Evolutionary conservation across 2,888 invertebrate genomes (phyloP).

Genomic region (Acanthosepion pharaonis): DNA sequence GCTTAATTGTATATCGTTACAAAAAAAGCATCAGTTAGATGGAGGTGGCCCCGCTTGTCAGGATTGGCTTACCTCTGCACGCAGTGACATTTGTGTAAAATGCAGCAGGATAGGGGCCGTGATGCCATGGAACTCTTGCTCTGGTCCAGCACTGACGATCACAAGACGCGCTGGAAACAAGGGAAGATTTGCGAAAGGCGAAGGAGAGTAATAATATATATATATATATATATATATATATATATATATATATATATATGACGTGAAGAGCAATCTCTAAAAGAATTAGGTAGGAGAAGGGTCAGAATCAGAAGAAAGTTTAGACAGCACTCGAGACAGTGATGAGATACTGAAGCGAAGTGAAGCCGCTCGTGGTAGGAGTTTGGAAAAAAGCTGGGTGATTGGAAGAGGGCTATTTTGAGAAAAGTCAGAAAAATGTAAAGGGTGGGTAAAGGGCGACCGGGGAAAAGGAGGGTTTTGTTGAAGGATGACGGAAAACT

Average conservation of each 20-base stretch:
- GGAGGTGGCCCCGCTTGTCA: background rate
- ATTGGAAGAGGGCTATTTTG: slow-evolving; percentile 33
- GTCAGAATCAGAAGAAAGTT: background rate
- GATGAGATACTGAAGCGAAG: background rate
- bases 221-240: no score
- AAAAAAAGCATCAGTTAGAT: background rate
- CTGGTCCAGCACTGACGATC: background rate
- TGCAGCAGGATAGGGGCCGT: background rate
- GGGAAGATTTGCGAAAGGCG: background rate
- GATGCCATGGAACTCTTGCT: background rate
- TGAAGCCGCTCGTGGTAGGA: background rate
- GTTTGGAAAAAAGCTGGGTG: background rate
- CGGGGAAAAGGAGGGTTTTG: background rate
- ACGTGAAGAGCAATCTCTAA: background rate
- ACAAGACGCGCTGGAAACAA: background rate
- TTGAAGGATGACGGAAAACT: background rate
- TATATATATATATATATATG: no score
- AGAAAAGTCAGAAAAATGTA: background rate
- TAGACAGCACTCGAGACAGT: background rate
- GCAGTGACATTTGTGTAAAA: background rate
- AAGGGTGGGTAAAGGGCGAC: background rate
- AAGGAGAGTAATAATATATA: background rate
- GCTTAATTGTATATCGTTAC: slow-evolving; percentile 33
- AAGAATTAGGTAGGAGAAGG: background rate
- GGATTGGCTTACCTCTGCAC: slow-evolving; percentile 15